A percentile compares a stretch with the other conserved stretches of the same genome.
Evolutionary conservation across 37 sponge, comb jelly and placozoan genomes (phyloP).

Genomic region (Agelas oroides): DNA sequence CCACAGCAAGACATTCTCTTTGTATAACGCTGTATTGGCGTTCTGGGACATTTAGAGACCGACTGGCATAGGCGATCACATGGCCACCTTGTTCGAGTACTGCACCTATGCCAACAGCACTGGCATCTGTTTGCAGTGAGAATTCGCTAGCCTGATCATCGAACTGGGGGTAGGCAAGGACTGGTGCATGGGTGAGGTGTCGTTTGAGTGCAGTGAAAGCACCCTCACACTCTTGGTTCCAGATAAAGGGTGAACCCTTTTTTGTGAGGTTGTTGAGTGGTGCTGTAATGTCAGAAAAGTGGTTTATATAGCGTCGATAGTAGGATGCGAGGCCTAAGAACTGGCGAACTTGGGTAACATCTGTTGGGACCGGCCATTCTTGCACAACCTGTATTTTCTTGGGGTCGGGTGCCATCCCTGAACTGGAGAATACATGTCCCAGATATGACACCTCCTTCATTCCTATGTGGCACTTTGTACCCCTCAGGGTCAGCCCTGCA

Average conservation of each 20-base stretch:
- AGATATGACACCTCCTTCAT: constrained; percentile 37
- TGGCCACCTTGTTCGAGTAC: constrained; percentile 64
- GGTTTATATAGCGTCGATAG: constrained; percentile 59
- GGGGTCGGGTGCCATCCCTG: constrained; percentile 66
- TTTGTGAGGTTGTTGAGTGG: constrained; percentile 59
- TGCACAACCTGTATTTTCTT: constrained; percentile 44
- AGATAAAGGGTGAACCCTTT: constrained; percentile 39
- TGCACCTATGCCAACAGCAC: constrained; percentile 59
- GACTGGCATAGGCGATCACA: constrained; percentile 56
- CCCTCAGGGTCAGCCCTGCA: constrained; percentile 65
- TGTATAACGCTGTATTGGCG: constrained; percentile 51
- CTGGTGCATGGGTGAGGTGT: constrained; percentile 43
- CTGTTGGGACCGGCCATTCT: constrained; percentile 51
- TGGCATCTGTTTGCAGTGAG: constrained; percentile 77
- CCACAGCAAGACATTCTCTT: constrained; percentile 46
- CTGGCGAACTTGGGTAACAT: constrained; percentile 12
- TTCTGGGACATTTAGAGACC: constrained; percentile 51
- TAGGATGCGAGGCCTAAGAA: constrained; percentile 72
- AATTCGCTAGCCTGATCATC: constrained; percentile 30
- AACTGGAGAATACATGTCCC: constrained; percentile 50
- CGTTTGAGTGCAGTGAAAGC: constrained; percentile 54
- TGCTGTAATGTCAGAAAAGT: constrained; percentile 67
- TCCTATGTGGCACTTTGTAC: constrained; percentile 61
- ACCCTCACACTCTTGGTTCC: constrained; percentile 21
- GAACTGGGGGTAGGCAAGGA: constrained; percentile 61